These are phyloP conservation scores for Hoplodrina blanda DNA, from an alignment of 2,888 invertebrate genomes.

Conservation along the genomic window DNA sequence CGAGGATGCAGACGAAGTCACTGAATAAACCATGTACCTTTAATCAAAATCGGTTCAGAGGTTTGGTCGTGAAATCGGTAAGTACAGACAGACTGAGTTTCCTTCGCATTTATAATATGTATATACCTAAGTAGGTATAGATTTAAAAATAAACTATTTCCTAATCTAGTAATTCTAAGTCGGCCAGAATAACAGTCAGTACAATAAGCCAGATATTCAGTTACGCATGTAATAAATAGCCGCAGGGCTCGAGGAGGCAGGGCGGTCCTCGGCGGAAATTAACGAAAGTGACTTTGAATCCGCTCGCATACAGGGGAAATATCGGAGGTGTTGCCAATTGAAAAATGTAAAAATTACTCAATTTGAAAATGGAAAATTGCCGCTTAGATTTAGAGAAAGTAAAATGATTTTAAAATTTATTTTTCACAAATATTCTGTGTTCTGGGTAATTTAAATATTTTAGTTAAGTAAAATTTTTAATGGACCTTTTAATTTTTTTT, in stretches of 20 bases:
- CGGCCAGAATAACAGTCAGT: neutral
- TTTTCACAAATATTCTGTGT: neutral
- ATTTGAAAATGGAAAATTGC: conserved; percentile 28
- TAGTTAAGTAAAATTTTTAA: too few species aligned
- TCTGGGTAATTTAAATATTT: too few species aligned
- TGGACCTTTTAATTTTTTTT: too few species aligned
- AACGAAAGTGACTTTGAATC: conserved; percentile 66
- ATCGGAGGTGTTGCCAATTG: conserved; percentile 55
- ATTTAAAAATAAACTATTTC: too few species aligned
- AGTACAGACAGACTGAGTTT: too few species aligned
- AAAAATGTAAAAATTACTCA: conserved; percentile 34
- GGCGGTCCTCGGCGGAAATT: conserved; percentile 82
- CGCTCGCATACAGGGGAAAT: conserved; percentile 31
- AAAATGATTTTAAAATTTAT: neutral
- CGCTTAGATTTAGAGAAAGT: neutral
- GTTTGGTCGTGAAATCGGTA: too few species aligned
- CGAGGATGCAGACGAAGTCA: too few species aligned
- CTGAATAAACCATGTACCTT: too few species aligned
- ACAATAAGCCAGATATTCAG: conserved; percentile 17
- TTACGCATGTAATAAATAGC: conserved; percentile 44
- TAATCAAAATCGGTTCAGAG: too few species aligned
- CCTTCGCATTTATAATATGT: too few species aligned
- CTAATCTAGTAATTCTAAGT: neutral
- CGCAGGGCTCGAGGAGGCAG: conserved; percentile 62
- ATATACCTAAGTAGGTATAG: too few species aligned